Evolutionary conservation across 2,113 vertebrate genomes (phyloP).

Genomic region (Conger conger): DNA sequence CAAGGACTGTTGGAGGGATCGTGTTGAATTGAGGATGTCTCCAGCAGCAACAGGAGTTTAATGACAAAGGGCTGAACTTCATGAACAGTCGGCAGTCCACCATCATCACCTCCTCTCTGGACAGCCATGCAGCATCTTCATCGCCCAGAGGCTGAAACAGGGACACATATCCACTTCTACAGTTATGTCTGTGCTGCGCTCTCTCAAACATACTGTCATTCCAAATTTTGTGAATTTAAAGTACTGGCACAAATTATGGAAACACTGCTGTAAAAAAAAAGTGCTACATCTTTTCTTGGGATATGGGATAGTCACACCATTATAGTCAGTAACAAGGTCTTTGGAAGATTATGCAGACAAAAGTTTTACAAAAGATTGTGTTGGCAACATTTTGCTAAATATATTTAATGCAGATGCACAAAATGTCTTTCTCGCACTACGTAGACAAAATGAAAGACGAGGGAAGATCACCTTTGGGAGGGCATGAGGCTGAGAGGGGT

Average conservation of each 20-base stretch:
- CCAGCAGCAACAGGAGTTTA: background rate
- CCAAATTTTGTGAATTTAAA: too few relatives aligned
- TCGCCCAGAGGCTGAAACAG: background rate
- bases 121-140: background rate
- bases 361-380: background rate
- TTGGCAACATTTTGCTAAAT: background rate
- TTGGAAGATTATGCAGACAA: background rate
- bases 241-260: background rate
- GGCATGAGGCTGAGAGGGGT: background rate
- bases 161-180: background rate
- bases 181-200: too few relatives aligned
- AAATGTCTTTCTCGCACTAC: background rate
- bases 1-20: background rate
- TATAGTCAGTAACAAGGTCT: background rate
- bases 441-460: background rate
- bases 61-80: background rate
- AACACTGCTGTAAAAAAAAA: too few relatives aligned
- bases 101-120: background rate
- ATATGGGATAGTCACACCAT: background rate
- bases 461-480: conserved; percentile 6
- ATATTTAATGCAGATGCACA: background rate
- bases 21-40: background rate
- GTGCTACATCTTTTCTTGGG: too few relatives aligned
- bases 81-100: background rate
- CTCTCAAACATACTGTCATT: too few relatives aligned